A percentile compares a stretch with the other conserved stretches of the same genome.
phyloP scores from a whole-genome alignment of 2,888 invertebrate genomes.

The Leptinotarsa tumamoca region DNA sequence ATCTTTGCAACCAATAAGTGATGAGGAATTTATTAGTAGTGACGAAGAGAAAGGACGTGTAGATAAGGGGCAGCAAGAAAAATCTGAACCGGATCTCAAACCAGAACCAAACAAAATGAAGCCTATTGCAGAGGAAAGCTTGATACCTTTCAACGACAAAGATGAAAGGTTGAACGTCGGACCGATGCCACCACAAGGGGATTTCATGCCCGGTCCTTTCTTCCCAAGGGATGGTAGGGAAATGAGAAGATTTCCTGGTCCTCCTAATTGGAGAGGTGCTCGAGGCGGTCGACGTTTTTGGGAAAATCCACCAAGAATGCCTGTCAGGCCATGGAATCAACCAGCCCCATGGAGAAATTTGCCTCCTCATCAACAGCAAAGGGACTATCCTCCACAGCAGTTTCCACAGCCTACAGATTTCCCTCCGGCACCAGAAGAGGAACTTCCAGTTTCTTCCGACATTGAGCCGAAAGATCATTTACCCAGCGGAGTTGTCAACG shows the following conservation, averaged over 20 bases:
- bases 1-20: constrained; percentile 63
- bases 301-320: constrained; percentile 37
- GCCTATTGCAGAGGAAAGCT: constrained; percentile 34
- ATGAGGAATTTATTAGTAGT: constrained; percentile 62
- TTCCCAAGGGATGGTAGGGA: constrained; percentile 37
- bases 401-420: background rate
- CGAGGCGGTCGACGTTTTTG: constrained; percentile 65
- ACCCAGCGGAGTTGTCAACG: constrained; percentile 65
- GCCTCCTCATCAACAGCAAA: constrained; percentile 51
- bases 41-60: constrained; percentile 52
- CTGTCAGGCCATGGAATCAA: constrained; percentile 38
- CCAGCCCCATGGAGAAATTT: constrained; percentile 35
- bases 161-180: constrained; percentile 48
- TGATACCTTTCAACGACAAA: constrained; percentile 52
- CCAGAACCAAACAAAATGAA: constrained; percentile 28
- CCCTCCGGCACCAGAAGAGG: constrained; percentile 5
- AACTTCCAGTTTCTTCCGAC: constrained; percentile 4
- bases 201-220: constrained; percentile 28
- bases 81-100: constrained; percentile 48
- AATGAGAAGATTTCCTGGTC: constrained; percentile 34
- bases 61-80: constrained; percentile 47
- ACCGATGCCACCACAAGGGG: constrained; percentile 26
- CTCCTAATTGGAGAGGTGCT: constrained; percentile 41
- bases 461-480: constrained; percentile 21
- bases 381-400: constrained; percentile 27